Evolutionary conservation across 2,888 invertebrate genomes (phyloP).

Genomic region (Heliconius charithonia): DNA sequence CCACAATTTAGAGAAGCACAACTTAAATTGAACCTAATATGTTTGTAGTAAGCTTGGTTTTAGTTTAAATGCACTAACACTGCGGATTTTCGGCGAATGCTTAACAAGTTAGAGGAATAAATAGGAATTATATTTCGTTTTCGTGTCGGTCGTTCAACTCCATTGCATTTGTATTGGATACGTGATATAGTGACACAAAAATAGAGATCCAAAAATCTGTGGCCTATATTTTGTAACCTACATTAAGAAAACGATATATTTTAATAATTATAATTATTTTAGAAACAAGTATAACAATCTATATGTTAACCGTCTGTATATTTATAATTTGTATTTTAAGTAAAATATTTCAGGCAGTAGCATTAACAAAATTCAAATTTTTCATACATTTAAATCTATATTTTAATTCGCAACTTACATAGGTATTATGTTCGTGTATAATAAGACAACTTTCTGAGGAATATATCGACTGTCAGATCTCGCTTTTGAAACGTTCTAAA

Average conservation of each 20-base stretch:
- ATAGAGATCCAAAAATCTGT: neutral
- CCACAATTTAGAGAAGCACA: slow-evolving; percentile 42
- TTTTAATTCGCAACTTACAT: neutral
- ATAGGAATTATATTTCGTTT: slow-evolving; percentile 44
- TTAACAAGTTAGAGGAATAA: slow-evolving; percentile 44
- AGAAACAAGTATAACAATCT: neutral
- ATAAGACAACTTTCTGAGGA: slow-evolving; percentile 17
- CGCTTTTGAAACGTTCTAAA: slow-evolving; percentile 33
- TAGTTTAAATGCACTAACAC: slow-evolving; percentile 37
- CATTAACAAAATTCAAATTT: neutral
- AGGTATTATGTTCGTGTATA: neutral
- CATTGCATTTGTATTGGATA: slow-evolving; percentile 33
- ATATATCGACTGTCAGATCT: slow-evolving; percentile 22
- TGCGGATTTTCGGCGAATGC: slow-evolving; percentile 45
- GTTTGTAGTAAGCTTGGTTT: slow-evolving; percentile 37
- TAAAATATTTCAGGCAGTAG: neutral
- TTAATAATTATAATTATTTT: neutral
- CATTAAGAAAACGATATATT: neutral
- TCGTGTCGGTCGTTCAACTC: slow-evolving; percentile 48
- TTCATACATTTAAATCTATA: neutral
- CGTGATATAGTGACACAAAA: slow-evolving; percentile 6
- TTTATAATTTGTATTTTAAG: neutral
- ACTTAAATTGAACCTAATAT: slow-evolving; percentile 45
- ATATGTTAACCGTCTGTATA: neutral
- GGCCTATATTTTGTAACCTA: neutral